Base-by-base conservation (phyloP, 2,888 invertebrate species). In the Lepidochitona cinerea region DNA sequence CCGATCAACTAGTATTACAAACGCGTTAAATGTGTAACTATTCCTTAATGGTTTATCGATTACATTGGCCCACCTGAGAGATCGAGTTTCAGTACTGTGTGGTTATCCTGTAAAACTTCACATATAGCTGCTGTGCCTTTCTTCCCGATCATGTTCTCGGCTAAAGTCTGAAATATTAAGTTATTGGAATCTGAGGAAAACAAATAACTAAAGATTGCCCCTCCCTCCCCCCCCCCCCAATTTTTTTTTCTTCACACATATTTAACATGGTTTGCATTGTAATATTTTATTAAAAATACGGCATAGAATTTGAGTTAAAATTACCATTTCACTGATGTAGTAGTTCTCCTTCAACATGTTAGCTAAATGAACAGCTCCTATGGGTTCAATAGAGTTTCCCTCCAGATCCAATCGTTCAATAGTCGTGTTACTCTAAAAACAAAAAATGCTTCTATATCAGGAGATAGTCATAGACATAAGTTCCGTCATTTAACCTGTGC, bases 31-130 rank as follows among this genome's bases (percentile, higher is more conserved):
- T n/a, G n/a, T 36, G 23, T 35, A 35, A 18, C 12, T 6, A 23
- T 12, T 26, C 37, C n/a, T 35, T 41, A 70, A 53, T 32, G 6
- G 23, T 36, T 32, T 53, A n/a, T n/a, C n/a, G n/a, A n/a, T n/a
- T n/a, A n/a, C n/a, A n/a, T n/a, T n/a, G n/a, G n/a, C 41, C 14
- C 81, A 79, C 87, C 86, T 72, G 87, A 87, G 26, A 87, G 72
- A 73, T 87, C 83, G 7, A 87, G 66, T 0, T 76, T 72, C 18
- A 72, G 70, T 12, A 87, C 76, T 29, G 78, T 74, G 35, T 83
- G 81, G 72, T 87, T 85, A 59, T 84, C 83, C 37, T 69, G 37
- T 66, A 87, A 74, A 75, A 81, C 76, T 18, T 81, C 73, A 76
- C 85, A 84, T 33, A 87, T 75, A 35, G 82, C 80, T 52, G 81